These are phyloP conservation scores for Brachionus angularis DNA, from an alignment of 1,140 invertebrate genomes.

Conservation along the genomic window DNA sequence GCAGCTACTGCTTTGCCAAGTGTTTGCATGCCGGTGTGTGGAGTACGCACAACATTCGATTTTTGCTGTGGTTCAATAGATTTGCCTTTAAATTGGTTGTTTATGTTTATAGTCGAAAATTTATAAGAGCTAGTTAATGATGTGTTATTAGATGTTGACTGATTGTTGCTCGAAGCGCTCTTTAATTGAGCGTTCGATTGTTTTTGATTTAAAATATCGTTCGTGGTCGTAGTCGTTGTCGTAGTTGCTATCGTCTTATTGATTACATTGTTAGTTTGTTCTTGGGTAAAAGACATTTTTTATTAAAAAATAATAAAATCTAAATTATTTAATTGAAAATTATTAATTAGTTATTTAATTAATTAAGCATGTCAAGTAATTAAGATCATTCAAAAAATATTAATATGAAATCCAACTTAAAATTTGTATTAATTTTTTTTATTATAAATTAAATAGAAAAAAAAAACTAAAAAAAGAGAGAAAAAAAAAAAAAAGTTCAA, in stretches of 20 bases:
- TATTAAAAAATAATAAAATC: slow-evolving; percentile 21
- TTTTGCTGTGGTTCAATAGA: slow-evolving; percentile 20
- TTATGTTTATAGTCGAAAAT: slow-evolving; percentile 39
- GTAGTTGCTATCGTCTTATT: too few species aligned
- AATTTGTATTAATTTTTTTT: too few species aligned
- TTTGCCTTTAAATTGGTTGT: slow-evolving; percentile 42
- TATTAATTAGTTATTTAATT: too few species aligned
- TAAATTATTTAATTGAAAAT: too few species aligned
- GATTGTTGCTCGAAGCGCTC: neutral
- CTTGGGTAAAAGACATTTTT: slow-evolving; percentile 41
- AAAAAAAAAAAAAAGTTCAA: too few species aligned
- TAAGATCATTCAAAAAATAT: too few species aligned
- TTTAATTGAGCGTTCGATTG: neutral
- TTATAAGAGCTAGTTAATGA: neutral
- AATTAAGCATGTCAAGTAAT: too few species aligned
- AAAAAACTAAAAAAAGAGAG: too few species aligned
- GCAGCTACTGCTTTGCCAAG: slow-evolving; percentile 92
- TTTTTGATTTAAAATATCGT: neutral
- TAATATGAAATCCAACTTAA: too few species aligned
- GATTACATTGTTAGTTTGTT: slow-evolving; percentile 25
- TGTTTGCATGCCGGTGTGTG: slow-evolving; percentile 79
- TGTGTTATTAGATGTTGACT: too few species aligned
- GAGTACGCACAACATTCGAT: slow-evolving; percentile 6
- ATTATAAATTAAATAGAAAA: too few species aligned
- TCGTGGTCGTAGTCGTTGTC: too few species aligned